A percentile compares a stretch with the other conserved stretches of the same genome.
Evolutionary conservation across 2,888 invertebrate genomes (phyloP).

Genomic region (Notodromas monacha): DNA sequence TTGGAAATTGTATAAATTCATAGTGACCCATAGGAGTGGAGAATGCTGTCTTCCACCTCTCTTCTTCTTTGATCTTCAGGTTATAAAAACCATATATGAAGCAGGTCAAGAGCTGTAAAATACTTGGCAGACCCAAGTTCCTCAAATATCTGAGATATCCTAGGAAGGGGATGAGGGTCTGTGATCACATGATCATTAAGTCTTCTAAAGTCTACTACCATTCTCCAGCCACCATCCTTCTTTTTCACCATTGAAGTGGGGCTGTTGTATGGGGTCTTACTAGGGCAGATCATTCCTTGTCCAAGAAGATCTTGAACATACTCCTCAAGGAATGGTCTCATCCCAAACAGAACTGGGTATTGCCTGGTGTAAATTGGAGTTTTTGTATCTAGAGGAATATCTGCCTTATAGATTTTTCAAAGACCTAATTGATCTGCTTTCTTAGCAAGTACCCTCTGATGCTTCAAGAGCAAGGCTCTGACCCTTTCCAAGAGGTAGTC

Average conservation of each 20-base stretch:
- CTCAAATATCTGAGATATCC: constrained; percentile 7
- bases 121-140: constrained; percentile 12
- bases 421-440: too few relatives aligned
- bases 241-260: constrained; percentile 15
- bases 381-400: too few relatives aligned
- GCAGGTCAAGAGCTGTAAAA: constrained; percentile 13
- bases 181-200: constrained; percentile 11
- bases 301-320: too few relatives aligned
- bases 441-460: too few relatives aligned
- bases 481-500: too few relatives aligned
- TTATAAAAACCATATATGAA: constrained; percentile 9
- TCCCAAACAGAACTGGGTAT: too few relatives aligned
- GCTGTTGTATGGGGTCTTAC: constrained; percentile 13
- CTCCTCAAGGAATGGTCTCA: too few relatives aligned
- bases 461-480: too few relatives aligned
- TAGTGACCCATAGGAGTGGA: constrained; percentile 8
- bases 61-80: constrained; percentile 7
- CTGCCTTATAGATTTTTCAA: too few relatives aligned
- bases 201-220: constrained; percentile 12
- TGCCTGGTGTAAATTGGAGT: too few relatives aligned
- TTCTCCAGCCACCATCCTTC: constrained; percentile 12
- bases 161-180: constrained; percentile 10
- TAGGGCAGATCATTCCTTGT: too few relatives aligned
- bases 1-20: constrained; percentile 8
- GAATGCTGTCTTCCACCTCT: constrained; percentile 9